These are phyloP conservation scores for Coilia nasus DNA, from an alignment of 2,797 vertebrate genomes.

Conservation along the genomic window DNA sequence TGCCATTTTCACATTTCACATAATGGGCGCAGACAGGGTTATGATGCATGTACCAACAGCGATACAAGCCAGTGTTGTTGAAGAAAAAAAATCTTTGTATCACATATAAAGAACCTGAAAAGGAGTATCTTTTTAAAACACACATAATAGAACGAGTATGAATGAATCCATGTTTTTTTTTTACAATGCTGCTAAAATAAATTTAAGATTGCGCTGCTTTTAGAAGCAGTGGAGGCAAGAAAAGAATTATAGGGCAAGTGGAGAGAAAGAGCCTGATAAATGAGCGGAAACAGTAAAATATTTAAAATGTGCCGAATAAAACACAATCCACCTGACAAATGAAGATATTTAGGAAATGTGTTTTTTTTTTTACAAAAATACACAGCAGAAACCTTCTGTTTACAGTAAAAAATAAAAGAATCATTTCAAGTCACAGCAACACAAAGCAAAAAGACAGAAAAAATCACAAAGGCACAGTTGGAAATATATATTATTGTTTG, in stretches of 20 bases:
- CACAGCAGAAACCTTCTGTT: constrained; percentile 4
- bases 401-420: constrained; percentile 25
- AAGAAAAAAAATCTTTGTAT: neutral
- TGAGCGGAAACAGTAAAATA: neutral
- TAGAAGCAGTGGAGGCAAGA: neutral
- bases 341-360: constrained; percentile 10
- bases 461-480: constrained; percentile 39
- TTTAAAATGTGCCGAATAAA: neutral
- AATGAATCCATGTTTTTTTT: neutral
- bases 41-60: neutral
- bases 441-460: constrained; percentile 23
- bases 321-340: constrained; percentile 4
- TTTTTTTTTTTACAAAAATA: neutral
- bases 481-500: constrained; percentile 27
- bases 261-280: neutral
- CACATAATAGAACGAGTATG: neutral
- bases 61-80: neutral
- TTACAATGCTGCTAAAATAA: neutral
- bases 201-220: neutral
- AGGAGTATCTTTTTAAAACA: neutral
- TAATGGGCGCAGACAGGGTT: neutral
- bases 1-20: neutral
- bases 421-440: constrained; percentile 31
- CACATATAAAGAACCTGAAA: neutral
- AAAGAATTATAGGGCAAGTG: neutral